Base-by-base conservation (phyloP, 2,888 invertebrate species). In the Hirtodrosophila confusa region DNA sequence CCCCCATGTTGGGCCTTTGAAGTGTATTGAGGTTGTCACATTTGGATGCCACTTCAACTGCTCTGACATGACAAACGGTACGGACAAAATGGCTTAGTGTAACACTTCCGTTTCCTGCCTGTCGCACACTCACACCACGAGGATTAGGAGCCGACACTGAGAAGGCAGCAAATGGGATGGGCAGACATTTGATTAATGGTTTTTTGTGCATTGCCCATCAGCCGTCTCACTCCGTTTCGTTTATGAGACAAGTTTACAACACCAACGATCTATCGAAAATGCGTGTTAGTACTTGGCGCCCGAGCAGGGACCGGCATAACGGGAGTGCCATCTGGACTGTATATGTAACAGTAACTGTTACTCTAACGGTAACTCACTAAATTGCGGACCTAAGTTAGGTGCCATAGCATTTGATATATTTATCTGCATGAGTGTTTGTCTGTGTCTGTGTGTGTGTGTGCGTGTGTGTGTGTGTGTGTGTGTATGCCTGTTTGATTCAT, bases 111-210 rank as follows among this genome's bases (percentile, higher is more conserved):
- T 78, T 82, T 75, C 75, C 80, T 66, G 60, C 40, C 50, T 48
- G 53, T 58, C 63, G 33, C 12, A 48, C 51, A 44, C 35, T 36
- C 57, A 61, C 49, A 53, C 45, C 62, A 45, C 33, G 27, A 48
- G 56, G 48, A 41, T 48, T 56, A 43, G 55, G 31, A 23, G 43
- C 35, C 39, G 60, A 61, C 60, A 61, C 7, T 40, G 17, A 51
- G 36, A 47, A n/a, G 24, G 23, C 61, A 40, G 23, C 17, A 9
- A 27, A 31, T 31, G 53, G 45, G 29, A 35, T 23, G 35, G 40
- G 36, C 51, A 50, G 62, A 60, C 80, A 85, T 82, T 85, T 82
- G 82, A 82, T 82, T 85, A 82, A 82, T 82, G 86, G 79, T 82
- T 69, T 71, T 85, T 69, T 67, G 60, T 78, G 75, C 67, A 67